These are phyloP conservation scores for Fringilla coelebs DNA, from an alignment of 2,797 vertebrate genomes.

Conservation along the genomic window DNA sequence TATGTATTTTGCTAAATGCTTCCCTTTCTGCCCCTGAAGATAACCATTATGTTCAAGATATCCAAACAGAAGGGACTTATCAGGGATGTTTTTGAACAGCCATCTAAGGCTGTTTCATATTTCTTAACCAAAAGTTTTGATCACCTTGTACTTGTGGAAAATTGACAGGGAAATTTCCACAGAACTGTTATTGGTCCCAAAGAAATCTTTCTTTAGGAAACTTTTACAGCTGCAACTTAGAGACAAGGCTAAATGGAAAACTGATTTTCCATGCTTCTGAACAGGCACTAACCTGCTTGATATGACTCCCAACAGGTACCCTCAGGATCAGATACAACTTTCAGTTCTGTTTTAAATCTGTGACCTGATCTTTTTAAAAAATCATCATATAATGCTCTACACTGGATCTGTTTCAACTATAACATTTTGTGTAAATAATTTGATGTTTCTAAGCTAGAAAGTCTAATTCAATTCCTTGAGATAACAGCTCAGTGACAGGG, in stretches of 20 bases:
- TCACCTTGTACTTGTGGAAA: background rate
- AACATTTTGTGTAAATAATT: conserved; percentile 20
- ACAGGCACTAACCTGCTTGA: background rate
- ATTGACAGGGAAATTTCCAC: background rate
- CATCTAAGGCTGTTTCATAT: background rate
- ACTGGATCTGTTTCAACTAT: background rate
- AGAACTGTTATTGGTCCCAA: background rate
- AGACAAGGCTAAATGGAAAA: background rate
- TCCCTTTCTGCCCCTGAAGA: background rate
- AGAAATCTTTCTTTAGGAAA: background rate
- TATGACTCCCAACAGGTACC: background rate
- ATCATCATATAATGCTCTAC: background rate
- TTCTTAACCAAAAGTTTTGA: background rate
- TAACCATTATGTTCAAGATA: background rate
- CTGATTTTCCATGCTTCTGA: background rate
- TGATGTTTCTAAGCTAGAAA: conserved; percentile 1
- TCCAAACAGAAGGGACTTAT: background rate
- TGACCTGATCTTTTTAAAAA: background rate
- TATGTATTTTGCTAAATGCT: background rate
- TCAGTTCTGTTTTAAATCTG: conserved; percentile 11
- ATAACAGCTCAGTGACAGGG: background rate
- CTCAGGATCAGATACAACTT: background rate
- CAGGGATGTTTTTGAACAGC: background rate
- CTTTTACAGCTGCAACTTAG: background rate
- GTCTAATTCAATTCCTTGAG: background rate